phyloP scores from a whole-genome alignment of 2,797 vertebrate species.

The Eleutherodactylus coqui region DNA sequence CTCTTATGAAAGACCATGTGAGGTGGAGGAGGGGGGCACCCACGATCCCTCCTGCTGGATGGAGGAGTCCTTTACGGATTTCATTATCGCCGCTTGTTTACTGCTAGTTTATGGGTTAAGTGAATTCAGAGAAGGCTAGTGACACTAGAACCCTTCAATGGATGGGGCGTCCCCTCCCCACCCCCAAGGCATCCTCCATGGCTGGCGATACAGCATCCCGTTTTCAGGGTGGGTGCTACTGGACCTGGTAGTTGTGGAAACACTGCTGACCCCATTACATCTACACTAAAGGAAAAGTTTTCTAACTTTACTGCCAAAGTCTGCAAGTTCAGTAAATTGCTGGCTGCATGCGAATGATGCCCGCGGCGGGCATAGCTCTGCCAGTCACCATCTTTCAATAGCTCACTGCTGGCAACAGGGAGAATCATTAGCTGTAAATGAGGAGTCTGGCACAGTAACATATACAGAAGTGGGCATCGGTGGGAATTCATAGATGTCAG shows the following conservation, averaged over 20 bases:
- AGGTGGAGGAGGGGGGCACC: too few species aligned
- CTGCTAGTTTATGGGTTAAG: background rate
- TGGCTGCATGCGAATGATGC: background rate
- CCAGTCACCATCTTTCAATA: background rate
- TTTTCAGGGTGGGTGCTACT: slow-evolving; percentile 36
- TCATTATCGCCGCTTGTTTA: background rate
- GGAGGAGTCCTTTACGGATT: background rate
- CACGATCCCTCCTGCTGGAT: too few species aligned
- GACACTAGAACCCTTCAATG: background rate
- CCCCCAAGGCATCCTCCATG: background rate
- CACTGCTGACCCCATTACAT: slow-evolving; percentile 23
- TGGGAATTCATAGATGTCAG: too few species aligned
- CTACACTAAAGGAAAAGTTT: slow-evolving; percentile 16
- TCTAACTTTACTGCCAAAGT: background rate
- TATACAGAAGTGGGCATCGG: too few species aligned
- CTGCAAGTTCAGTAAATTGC: background rate
- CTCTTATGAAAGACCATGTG: too few species aligned
- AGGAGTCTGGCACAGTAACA: background rate
- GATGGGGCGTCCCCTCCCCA: background rate
- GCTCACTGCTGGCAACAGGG: background rate
- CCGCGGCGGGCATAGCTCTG: background rate
- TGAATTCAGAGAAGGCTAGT: background rate
- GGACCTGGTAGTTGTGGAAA: background rate
- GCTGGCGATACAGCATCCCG: background rate
- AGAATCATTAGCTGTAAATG: background rate